Evolutionary conservation across 2,113 vertebrate genomes (phyloP).

Genomic region (Channa maculata): DNA sequence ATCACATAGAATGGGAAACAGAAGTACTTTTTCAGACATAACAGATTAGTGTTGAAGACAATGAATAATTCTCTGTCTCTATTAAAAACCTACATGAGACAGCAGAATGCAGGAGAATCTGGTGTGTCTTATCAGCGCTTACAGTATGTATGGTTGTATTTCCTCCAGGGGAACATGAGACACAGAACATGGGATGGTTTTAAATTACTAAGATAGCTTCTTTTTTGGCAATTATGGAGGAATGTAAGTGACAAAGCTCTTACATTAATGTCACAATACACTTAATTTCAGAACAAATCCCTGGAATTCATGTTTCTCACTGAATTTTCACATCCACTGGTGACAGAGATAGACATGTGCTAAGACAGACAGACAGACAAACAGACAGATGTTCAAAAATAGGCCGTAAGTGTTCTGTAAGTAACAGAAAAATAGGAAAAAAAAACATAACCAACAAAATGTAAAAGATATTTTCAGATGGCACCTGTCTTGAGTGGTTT

Average conservation of each 20-base stretch:
- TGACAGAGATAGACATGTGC: not conserved
- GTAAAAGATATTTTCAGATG: not conserved
- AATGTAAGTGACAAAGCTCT: constrained; percentile 34
- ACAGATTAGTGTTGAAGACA: constrained; percentile 71
- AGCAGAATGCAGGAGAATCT: constrained; percentile 38
- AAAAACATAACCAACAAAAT: not conserved
- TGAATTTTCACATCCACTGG: constrained; percentile 11
- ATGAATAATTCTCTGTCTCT: constrained; percentile 60
- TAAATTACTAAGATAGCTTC: constrained; percentile 16
- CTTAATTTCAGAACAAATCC: constrained; percentile 21
- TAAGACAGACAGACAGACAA: not conserved
- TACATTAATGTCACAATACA: constrained; percentile 57
- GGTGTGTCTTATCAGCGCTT: constrained; percentile 66
- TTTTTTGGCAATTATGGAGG: constrained; percentile 21
- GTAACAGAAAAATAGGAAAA: not conserved
- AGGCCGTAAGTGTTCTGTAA: not conserved
- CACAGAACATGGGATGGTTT: constrained; percentile 18
- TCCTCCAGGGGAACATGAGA: constrained; percentile 36
- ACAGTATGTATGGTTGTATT: constrained; percentile 58
- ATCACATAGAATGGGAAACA: constrained; percentile 46
- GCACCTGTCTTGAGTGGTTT: not conserved
- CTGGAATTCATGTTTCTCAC: constrained; percentile 21
- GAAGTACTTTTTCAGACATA: constrained; percentile 43
- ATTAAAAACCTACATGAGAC: constrained; percentile 54
- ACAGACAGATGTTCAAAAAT: not conserved